Evolutionary conservation across 2,888 invertebrate genomes (phyloP).

Genomic region (Parasteatoda lunata): DNA sequence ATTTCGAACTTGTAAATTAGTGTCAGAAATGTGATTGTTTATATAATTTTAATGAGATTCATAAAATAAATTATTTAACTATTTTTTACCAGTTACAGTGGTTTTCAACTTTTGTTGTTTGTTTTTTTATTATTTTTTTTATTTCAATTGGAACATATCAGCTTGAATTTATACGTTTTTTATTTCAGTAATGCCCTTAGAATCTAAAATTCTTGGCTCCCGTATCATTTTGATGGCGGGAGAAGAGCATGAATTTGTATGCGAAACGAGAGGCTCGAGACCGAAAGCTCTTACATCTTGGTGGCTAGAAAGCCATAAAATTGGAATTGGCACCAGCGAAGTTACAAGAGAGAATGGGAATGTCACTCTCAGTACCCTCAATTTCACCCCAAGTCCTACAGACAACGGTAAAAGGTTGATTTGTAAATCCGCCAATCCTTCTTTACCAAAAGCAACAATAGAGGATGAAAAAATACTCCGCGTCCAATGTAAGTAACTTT

Average conservation of each 20-base stretch:
- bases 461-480: constrained; percentile 69
- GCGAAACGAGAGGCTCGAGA: constrained; percentile 69
- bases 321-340: constrained; percentile 19
- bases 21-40: too few relatives aligned
- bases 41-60: too few relatives aligned
- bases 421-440: constrained; percentile 71
- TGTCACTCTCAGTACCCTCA: constrained; percentile 68
- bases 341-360: constrained; percentile 66
- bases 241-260: constrained; percentile 66
- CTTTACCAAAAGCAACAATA: constrained; percentile 69
- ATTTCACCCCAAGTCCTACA: constrained; percentile 69
- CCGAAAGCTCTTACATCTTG: constrained; percentile 65
- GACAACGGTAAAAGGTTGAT: constrained; percentile 71
- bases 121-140: neutral
- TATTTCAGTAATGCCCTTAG: constrained; percentile 16
- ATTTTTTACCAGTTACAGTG: too few relatives aligned
- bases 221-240: constrained; percentile 55
- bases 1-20: too few relatives aligned
- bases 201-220: constrained; percentile 11
- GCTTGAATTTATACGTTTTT: neutral
- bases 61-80: too few relatives aligned
- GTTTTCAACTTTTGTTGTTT: too few relatives aligned
- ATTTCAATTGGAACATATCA: neutral
- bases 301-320: constrained; percentile 51
- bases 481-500: constrained; percentile 70